Percentiles rank a stretch among this genome's conserved stretches.
Evolutionary conservation across 2,888 invertebrate genomes (phyloP).

Genomic region (Rutpela maculata): DNA sequence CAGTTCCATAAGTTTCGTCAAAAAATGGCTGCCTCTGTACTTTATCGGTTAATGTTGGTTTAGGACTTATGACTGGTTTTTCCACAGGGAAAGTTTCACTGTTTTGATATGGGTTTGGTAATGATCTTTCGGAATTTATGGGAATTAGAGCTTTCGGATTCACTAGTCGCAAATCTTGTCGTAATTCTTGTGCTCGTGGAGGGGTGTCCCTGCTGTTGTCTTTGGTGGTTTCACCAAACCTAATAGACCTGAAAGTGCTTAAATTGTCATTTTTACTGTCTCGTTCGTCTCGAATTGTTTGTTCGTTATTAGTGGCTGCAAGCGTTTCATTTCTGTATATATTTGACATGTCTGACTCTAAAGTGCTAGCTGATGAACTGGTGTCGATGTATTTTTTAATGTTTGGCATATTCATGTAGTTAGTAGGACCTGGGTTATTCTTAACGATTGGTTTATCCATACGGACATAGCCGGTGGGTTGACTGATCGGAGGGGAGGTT

Average conservation of each 20-base stretch:
- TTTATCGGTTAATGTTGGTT: slow-evolving; percentile 45
- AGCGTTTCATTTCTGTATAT: slow-evolving; percentile 59
- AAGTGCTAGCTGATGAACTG: slow-evolving; percentile 70
- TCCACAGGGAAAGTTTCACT: slow-evolving; percentile 35
- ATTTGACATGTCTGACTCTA: slow-evolving; percentile 68
- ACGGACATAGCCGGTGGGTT: slow-evolving; percentile 60
- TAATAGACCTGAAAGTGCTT: slow-evolving; percentile 40
- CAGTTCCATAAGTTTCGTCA: slow-evolving; percentile 69
- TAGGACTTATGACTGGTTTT: slow-evolving; percentile 45
- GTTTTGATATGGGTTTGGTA: slow-evolving; percentile 70
- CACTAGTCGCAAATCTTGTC: slow-evolving; percentile 68
- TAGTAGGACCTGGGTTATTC: slow-evolving; percentile 57
- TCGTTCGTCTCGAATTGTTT: slow-evolving; percentile 38
- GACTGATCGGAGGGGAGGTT: background rate
- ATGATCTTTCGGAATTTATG: slow-evolving; percentile 69
- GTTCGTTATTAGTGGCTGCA: slow-evolving; percentile 37
- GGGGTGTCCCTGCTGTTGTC: slow-evolving; percentile 63
- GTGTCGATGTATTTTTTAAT: slow-evolving; percentile 69
- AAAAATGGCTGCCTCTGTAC: slow-evolving; percentile 43
- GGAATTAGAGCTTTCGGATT: slow-evolving; percentile 72
- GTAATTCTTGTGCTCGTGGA: slow-evolving; percentile 67
- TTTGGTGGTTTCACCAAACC: slow-evolving; percentile 40
- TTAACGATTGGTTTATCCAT: slow-evolving; percentile 62
- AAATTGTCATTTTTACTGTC: slow-evolving; percentile 46
- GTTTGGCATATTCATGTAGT: slow-evolving; percentile 61